Percentiles rank a stretch among this genome's conserved stretches.
Conservation (phyloP, 2,888 invertebrate species). For the Proisotoma minuta region DNA sequence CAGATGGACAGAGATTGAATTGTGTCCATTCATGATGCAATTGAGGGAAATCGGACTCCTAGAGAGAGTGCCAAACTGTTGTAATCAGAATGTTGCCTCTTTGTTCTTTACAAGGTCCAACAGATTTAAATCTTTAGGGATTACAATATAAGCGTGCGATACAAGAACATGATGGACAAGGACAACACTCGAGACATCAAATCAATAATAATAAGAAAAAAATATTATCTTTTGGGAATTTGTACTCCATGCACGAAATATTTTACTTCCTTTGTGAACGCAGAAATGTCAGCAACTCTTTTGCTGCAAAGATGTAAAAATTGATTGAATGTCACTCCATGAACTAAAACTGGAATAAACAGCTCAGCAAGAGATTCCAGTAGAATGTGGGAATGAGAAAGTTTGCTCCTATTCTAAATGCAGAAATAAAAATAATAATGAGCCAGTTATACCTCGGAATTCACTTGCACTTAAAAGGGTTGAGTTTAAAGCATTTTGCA, state of each 20-base stretch:
- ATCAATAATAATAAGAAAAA: too few relatives aligned
- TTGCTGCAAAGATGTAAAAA: neutral
- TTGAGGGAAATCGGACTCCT: neutral
- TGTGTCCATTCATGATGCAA: neutral
- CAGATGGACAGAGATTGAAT: slow-evolving; percentile 1
- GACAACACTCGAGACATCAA: too few relatives aligned
- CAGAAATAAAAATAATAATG: too few relatives aligned
- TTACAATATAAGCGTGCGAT: neutral
- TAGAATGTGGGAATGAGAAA: neutral
- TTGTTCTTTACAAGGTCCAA: slow-evolving; percentile 4
- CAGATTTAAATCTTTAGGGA: neutral
- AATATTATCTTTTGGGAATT: too few relatives aligned
- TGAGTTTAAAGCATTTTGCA: too few relatives aligned
- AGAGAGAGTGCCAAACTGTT: neutral
- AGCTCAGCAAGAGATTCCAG: slow-evolving; percentile 5
- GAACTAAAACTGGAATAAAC: neutral
- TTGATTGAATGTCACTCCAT: neutral
- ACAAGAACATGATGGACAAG: neutral
- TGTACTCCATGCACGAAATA: too few relatives aligned
- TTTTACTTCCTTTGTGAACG: too few relatives aligned
- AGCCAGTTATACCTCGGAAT: too few relatives aligned
- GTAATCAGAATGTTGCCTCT: slow-evolving; percentile 7
- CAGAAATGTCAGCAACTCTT: neutral
- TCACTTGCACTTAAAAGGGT: too few relatives aligned
- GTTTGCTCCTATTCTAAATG: neutral